A percentile compares a stretch with the other conserved stretches of the same genome.
Conservation (phyloP, 2,797 vertebrate genomes). For the Sebastes vulpes region DNA sequence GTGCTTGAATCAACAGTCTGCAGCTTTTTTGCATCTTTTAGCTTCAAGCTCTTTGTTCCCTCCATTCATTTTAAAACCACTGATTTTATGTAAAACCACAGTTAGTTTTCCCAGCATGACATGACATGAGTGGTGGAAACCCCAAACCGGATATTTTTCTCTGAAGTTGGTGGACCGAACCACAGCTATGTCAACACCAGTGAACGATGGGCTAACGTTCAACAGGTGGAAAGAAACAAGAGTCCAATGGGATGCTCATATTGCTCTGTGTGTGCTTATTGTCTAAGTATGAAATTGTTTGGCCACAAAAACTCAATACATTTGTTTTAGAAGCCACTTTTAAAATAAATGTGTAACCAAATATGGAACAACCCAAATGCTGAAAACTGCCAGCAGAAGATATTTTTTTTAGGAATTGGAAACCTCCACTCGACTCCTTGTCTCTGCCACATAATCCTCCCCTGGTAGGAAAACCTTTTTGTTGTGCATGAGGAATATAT, state of each 20-base stretch:
- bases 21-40: not conserved
- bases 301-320: not conserved
- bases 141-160: not conserved
- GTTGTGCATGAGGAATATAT: not conserved
- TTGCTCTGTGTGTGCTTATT: not conserved
- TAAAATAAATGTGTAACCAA: not conserved
- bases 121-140: not conserved
- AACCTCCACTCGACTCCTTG: not conserved
- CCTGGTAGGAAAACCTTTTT: not conserved
- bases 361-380: not conserved
- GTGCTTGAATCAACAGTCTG: not conserved
- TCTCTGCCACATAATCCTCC: not conserved
- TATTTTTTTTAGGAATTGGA: not conserved
- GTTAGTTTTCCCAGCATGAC: constrained; percentile 10
- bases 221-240: constrained; percentile 15
- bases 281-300: not conserved
- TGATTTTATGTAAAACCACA: not conserved
- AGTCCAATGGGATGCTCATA: not conserved
- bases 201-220: not conserved
- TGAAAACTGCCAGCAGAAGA: constrained; percentile 1
- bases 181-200: constrained; percentile 15
- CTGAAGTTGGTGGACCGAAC: not conserved
- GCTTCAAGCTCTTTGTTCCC: not conserved
- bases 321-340: not conserved
- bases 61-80: not conserved